Evolutionary conservation across 2,797 vertebrate genomes (phyloP).

Genomic region (Ataeniobius toweri): DNA sequence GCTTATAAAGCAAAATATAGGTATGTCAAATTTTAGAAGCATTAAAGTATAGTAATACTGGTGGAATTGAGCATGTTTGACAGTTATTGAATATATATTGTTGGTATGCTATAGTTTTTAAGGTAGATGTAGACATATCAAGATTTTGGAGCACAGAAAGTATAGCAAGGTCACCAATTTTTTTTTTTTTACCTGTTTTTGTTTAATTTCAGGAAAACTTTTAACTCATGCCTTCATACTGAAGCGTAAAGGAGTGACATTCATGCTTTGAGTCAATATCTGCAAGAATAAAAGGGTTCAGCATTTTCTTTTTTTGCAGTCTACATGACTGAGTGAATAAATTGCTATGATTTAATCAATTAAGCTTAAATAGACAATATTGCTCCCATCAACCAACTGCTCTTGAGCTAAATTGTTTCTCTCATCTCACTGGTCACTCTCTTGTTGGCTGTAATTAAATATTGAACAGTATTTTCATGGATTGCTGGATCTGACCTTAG

Average conservation of each 20-base stretch:
- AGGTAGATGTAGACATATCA: neutral
- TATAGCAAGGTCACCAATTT: neutral
- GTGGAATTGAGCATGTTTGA: too few relatives aligned
- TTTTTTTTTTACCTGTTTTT: neutral
- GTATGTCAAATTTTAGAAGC: neutral
- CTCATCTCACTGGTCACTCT: constrained; percentile 50
- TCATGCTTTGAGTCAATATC: constrained; percentile 1
- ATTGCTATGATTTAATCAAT: constrained; percentile 37
- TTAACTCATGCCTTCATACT: neutral
- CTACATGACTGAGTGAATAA: constrained; percentile 1
- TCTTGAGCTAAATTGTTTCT: constrained; percentile 42
- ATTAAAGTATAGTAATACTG: neutral
- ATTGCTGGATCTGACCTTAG: constrained; percentile 36
- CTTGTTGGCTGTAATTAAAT: constrained; percentile 58
- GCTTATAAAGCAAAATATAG: neutral
- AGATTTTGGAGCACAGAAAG: neutral
- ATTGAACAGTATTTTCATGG: constrained; percentile 63
- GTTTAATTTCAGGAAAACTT: neutral
- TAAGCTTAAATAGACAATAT: constrained; percentile 27
- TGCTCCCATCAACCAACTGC: constrained; percentile 19
- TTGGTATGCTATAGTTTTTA: neutral
- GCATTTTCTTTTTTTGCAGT: constrained; percentile 11
- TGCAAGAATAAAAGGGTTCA: neutral
- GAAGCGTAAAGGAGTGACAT: neutral
- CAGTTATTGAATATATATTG: neutral